Conservation (phyloP, 2,113 vertebrate species). For the Helogale parvula region DNA sequence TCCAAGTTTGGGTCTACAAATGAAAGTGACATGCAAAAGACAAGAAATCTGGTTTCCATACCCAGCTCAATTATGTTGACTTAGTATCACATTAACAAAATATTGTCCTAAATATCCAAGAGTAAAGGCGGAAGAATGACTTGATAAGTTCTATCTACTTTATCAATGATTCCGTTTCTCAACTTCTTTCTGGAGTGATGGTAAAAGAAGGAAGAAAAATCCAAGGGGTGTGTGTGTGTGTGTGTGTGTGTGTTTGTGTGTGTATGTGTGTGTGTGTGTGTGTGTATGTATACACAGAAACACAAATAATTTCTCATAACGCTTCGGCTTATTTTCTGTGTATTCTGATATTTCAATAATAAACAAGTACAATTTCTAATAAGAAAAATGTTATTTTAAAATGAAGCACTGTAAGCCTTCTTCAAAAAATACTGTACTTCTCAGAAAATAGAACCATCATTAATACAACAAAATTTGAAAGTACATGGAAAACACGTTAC, state of each 20-base stretch:
- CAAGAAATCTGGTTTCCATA: neutral
- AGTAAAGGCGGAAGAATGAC: neutral
- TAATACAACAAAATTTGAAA: neutral
- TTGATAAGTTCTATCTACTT: neutral
- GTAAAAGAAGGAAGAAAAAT: neutral
- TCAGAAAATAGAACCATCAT: neutral
- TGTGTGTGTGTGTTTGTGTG: neutral
- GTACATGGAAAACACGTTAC: conserved; percentile 82
- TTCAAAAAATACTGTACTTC: neutral
- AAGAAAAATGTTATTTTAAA: neutral
- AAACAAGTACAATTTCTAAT: neutral
- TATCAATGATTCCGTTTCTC: neutral
- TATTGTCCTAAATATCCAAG: neutral
- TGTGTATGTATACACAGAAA: neutral
- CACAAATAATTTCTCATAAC: neutral
- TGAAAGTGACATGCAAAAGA: neutral
- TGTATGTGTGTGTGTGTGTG: neutral
- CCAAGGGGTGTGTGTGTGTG: neutral
- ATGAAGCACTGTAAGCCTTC: neutral
- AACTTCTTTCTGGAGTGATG: neutral
- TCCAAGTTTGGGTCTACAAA: neutral
- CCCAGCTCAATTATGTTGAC: neutral
- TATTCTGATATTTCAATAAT: neutral
- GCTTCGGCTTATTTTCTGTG: neutral
- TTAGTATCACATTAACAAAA: neutral